Evolutionary conservation across 92 coral and sea anemone species (phyloP), one percentile per base, ranked within the genome.

Genomic region (Phenganax stokvisi): DNA sequence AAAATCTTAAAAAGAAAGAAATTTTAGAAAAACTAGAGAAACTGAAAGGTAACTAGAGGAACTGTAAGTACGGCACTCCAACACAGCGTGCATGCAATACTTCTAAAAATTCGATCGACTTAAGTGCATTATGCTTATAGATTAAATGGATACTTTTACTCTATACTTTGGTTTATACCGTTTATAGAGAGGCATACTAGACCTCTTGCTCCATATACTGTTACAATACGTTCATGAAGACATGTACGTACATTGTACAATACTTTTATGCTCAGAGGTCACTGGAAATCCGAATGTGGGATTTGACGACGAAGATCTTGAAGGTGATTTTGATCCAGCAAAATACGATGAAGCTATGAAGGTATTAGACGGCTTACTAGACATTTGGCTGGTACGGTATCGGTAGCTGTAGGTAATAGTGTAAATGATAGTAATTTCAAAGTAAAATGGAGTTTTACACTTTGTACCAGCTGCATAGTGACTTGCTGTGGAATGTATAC

Each of bases 201-300:
- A 37, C 47, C 47, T 37, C 47, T 37, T 37, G 2, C 47, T 37
- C 2, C 47, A 1, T 59, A 1, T 59, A 6, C 27, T 59, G n/a
- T 1, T 59, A 25, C 65, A 13, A 59, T 59, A 37, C 47, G 47
- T 37, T 37, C 5, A 37, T 37, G 47, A 37, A 37, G 47, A 37
- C 47, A 37, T 37, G 47, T 37, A 37, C 47, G 47, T 37, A 37
- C 47, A 37, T 37, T 37, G 13, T 7, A 53, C 31, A 66, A 29
- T 15, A 8, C 28, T 60, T 53, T 44, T 37, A 6, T 63, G 54
- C 27, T 12, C 78, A 96, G 99, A 87, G 68, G 88, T 96, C 68
- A 96, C 99, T 25, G 99, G 99, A 25, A 96, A 96, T 77, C 96
- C 97, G 27, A 87, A 92, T 80, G 97, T 96, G 25, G 99, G 97